Evolutionary conservation across 2,113 vertebrate genomes (phyloP), one percentile per base, ranked within the genome.

Genomic region (Suncus etruscus): DNA sequence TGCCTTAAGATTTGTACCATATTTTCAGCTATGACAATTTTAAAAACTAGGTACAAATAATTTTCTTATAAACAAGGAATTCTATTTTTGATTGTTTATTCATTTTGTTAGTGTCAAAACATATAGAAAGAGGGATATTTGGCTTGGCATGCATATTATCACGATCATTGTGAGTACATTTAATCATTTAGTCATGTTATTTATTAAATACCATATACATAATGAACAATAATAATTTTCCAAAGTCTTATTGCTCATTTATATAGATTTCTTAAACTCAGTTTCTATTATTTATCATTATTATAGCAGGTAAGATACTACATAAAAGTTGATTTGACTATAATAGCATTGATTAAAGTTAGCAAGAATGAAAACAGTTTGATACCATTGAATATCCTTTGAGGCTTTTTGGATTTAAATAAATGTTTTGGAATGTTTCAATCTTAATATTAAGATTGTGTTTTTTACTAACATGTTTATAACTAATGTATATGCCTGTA

Each of bases 231-330:
- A 27, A 65, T 66, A 58, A 79, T n/a, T 95, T 83, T 68, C 29
- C 47, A 73, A 92, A 77, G 50, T 3, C 69, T 89, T 65, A 45
- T 51, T 54, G 91, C 72, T 87, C 81, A 69, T 14, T 48, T 94
- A 89, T 47, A 1, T 68, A n/a, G 51, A 47, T 94, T 93, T 87
- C 20, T 20, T 39, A 90, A 90, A 20, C 45, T 94, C 31, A 50
- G 65, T 90, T 80, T 93, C 39, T 78, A 31, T 22, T 58, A 83
- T 80, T 76, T 86, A 69, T 45, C 80, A 70, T 51, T 84, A 74
- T 65, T 91, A 91, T 80, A 61, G 50, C 74, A 86, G 61, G 65
- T 27, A 93, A 65, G n/a, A 0, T 83, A 50, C 47, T 4, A 69
- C 92, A 94, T 85, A 80, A 61, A 94, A 58, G 48, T 86, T 80